These are phyloP conservation scores for Paradoxurus hermaphroditus DNA, from an alignment of 2,113 vertebrate species.

Conservation along the genomic window DNA sequence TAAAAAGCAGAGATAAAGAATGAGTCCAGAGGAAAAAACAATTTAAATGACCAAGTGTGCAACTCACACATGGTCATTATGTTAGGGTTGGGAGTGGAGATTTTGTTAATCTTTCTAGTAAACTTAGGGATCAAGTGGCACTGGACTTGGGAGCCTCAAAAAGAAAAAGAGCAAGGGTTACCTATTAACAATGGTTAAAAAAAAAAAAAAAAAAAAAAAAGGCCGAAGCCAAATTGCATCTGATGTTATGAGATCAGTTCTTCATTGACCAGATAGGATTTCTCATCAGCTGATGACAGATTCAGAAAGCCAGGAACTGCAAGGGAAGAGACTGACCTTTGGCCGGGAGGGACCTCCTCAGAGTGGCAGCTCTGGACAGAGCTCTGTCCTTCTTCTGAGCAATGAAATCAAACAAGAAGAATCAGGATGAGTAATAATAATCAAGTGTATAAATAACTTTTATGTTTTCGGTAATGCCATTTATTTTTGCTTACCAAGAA, in stretches of 20 bases:
- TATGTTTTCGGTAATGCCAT: neutral
- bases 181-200: neutral
- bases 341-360: neutral
- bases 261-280: neutral
- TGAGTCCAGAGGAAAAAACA: neutral
- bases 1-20: neutral
- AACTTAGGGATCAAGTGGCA: neutral
- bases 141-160: neutral
- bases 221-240: neutral
- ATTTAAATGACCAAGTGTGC: neutral
- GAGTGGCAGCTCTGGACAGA: neutral
- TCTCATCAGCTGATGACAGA: neutral
- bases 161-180: neutral
- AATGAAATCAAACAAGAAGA: neutral
- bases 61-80: neutral
- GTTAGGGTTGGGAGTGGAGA: neutral
- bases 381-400: neutral
- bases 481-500: constrained; percentile 16
- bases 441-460: neutral
- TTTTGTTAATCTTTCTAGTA: neutral
- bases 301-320: neutral
- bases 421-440: neutral
- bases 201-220: neutral
- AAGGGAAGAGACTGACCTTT: neutral
- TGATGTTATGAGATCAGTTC: neutral